phyloP scores from a whole-genome alignment of 2,797 vertebrate species.

The Clarias pachynema region DNA sequence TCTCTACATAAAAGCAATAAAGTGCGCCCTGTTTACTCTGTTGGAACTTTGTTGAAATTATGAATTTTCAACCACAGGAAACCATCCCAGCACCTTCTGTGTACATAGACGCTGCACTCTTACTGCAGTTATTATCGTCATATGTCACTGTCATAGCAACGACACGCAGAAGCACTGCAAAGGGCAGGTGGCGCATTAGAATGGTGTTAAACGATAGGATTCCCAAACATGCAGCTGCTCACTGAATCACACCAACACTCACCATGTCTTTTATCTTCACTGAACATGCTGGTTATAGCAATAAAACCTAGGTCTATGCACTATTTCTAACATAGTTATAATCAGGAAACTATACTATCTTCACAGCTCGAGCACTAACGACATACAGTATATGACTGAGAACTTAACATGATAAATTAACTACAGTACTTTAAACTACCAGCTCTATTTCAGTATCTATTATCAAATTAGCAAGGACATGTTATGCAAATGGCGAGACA shows the following conservation, averaged over 20 bases:
- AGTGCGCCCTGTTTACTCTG: background rate
- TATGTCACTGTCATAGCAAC: constrained; percentile 60
- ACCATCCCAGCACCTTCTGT: constrained; percentile 28
- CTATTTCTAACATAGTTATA: too few relatives aligned
- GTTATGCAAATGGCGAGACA: background rate
- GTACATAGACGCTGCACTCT: background rate
- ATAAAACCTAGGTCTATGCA: background rate
- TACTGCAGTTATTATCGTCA: constrained; percentile 57
- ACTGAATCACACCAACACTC: constrained; percentile 19
- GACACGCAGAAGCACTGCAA: constrained; percentile 35
- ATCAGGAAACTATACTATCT: background rate
- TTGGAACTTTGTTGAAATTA: background rate
- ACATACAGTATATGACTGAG: background rate
- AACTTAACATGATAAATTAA: background rate
- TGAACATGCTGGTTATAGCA: constrained; percentile 13
- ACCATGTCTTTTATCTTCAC: background rate
- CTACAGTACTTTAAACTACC: background rate
- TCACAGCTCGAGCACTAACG: background rate
- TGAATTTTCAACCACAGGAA: constrained; percentile 12
- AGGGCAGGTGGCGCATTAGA: constrained; percentile 48
- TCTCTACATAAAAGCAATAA: background rate
- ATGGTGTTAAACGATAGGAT: constrained; percentile 40
- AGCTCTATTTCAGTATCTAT: background rate
- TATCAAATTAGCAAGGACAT: background rate
- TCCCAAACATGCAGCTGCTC: constrained; percentile 31